Percentiles rank a stretch among this genome's conserved stretches.
Evolutionary conservation across 2,797 vertebrate genomes (phyloP).

Genomic region (Podarcis lilfordi): DNA sequence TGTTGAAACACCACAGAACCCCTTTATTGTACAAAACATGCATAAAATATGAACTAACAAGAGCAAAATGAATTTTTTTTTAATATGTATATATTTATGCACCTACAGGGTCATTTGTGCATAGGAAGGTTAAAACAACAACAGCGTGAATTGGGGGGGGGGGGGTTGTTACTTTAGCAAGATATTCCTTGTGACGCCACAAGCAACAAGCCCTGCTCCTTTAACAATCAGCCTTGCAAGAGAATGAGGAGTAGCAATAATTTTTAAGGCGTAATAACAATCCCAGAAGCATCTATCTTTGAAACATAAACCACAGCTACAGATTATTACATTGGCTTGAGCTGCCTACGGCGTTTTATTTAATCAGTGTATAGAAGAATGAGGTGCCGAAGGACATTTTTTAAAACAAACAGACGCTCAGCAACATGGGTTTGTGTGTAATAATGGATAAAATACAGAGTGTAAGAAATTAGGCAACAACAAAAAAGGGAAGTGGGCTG

Average conservation of each 20-base stretch:
- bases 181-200: constrained; percentile 53
- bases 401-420: constrained; percentile 43
- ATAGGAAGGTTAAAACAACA: neutral
- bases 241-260: constrained; percentile 38
- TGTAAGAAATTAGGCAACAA: constrained; percentile 58
- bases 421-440: constrained; percentile 35
- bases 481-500: constrained; percentile 68
- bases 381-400: constrained; percentile 25
- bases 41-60: neutral
- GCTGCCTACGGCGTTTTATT: constrained; percentile 15
- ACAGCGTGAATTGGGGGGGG: too few species aligned
- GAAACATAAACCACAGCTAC: constrained; percentile 34
- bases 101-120: neutral
- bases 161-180: constrained; percentile 36
- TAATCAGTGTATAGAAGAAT: constrained; percentile 37
- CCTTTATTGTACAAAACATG: neutral
- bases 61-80: neutral
- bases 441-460: constrained; percentile 48
- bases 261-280: constrained; percentile 46
- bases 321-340: neutral
- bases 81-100: neutral
- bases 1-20: neutral
- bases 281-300: constrained; percentile 4
- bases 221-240: constrained; percentile 44
- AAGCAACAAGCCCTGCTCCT: constrained; percentile 53